A percentile compares a stretch with the other conserved stretches of the same genome.
These are phyloP conservation scores for Acropora yongei DNA, from an alignment of 64 coral and sea anemone genomes.

Conservation along the genomic window DNA sequence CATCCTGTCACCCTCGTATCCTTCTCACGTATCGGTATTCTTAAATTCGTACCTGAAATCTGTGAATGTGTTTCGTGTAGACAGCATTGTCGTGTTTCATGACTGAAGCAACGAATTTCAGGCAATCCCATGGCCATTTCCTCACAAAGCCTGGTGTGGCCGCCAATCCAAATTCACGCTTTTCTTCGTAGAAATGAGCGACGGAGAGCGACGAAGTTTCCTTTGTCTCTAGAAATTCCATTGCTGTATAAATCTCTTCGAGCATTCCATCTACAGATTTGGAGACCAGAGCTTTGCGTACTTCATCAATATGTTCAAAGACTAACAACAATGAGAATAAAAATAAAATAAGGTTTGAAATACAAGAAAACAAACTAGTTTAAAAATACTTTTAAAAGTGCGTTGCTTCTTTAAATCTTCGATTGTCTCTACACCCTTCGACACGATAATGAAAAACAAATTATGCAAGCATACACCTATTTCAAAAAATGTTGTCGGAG, in stretches of 20 bases:
- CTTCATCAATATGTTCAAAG: constrained; percentile 10
- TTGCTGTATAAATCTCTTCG: constrained; percentile 20
- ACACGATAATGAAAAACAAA: not conserved
- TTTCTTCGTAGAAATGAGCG: constrained; percentile 1
- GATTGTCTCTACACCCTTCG: too few species aligned
- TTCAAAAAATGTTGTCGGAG: too few species aligned
- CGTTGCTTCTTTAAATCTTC: too few species aligned
- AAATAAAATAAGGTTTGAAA: not conserved
- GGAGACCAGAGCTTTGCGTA: not conserved
- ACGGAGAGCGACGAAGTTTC: not conserved
- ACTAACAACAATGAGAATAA: not conserved
- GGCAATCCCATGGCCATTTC: not conserved
- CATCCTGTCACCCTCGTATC: too few species aligned
- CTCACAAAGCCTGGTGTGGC: not conserved
- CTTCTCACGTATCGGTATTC: not conserved
- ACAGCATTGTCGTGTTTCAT: not conserved
- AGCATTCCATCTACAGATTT: constrained; percentile 13
- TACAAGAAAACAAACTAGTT: not conserved
- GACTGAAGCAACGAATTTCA: not conserved
- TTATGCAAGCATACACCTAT: too few species aligned
- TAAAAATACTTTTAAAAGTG: not conserved
- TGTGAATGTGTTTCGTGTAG: not conserved
- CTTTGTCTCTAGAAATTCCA: not conserved
- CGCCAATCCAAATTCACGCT: constrained; percentile 6
- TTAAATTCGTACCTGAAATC: not conserved